Percentiles rank a stretch among this genome's conserved stretches.
phyloP scores from a whole-genome alignment of 35 echinoderm and acorn worm genomes.

The Apostichopus parvimensis region DNA sequence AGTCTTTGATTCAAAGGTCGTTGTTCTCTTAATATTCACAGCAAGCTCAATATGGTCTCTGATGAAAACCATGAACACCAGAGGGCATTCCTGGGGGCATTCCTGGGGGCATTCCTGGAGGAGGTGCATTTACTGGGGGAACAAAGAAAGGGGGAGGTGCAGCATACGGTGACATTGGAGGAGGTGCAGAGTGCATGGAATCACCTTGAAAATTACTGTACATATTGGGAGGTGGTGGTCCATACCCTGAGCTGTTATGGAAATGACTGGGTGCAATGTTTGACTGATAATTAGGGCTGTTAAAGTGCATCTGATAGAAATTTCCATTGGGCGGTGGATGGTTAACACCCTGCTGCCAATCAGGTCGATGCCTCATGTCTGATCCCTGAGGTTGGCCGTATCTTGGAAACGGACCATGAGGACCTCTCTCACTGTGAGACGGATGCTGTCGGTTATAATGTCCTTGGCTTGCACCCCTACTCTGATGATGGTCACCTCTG shows the following conservation, averaged over 20 bases:
- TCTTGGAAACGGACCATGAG: not conserved
- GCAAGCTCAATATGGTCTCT: too few species aligned
- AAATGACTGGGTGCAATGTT: not conserved
- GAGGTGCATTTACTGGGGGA: not conserved
- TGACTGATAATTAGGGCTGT: not conserved
- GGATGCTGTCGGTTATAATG: not conserved
- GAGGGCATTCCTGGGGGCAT: not conserved
- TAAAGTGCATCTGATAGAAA: not conserved
- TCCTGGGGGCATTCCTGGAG: not conserved
- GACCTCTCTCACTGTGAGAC: not conserved
- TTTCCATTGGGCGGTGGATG: not conserved
- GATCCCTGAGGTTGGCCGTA: not conserved
- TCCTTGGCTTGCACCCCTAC: not conserved
- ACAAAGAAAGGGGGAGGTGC: not conserved
- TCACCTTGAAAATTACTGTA: not conserved
- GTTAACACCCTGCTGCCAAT: not conserved
- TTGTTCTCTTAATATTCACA: too few species aligned
- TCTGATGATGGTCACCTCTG: not conserved
- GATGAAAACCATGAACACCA: too few species aligned
- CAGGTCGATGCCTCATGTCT: not conserved
- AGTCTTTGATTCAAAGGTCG: too few species aligned
- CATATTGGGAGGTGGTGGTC: not conserved
- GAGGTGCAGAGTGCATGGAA: not conserved
- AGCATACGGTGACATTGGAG: conserved; percentile 17
- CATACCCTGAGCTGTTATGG: too few species aligned